Base-by-base conservation (phyloP, 2,797 vertebrate species). In the Melanotaenia maccullochi region DNA sequence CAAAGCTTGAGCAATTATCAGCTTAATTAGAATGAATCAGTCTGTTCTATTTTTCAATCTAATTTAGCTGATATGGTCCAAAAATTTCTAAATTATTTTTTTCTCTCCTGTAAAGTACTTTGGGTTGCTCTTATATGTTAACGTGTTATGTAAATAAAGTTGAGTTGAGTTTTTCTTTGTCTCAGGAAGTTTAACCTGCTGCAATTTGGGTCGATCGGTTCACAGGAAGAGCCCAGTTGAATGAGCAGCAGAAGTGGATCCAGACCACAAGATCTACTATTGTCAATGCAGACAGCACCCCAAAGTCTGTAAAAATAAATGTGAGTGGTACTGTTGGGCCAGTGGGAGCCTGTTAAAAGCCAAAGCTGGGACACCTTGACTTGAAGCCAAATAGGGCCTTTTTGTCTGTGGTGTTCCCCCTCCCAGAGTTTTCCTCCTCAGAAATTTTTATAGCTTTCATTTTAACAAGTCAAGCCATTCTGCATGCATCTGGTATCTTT, bases 171-270 rank as follows among this genome's bases (percentile, higher is more conserved):
- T 20, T 68, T 81, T 47, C 84, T 90, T 59, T 76, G 59, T 86
- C 81, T 77, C 85, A 98, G 96, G 96, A 67, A 97, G 96, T 89
- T 93, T 97, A 92, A 94, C 93, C 89, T 94, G 78, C 93, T 95
- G 95, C 92, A 95, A 96, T 65, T 76, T 93, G 90, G 94, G 94
- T 90, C 96, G 94, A 88, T 89, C 95, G 83, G 93, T 92, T 86
- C 90, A 92, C 88, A 96, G 95, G 94, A 96, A 92, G 89, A 96
- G 93, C 87, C 95, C 95, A 9, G 94, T 95, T 88, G 95, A 97
- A 90, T 96, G 87, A 91, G 94, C 84, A 91, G 85, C 74, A 73
- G 85, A 91, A 63, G 58, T 61, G 75, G 74, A 76, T 58, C 42
- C 60, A 38, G 36, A 70, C 63, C 74, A 36, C 1, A 1, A 67